These are phyloP conservation scores for Styela plicata DNA, from an alignment of 23 tunicate species.

Conservation along the genomic window DNA sequence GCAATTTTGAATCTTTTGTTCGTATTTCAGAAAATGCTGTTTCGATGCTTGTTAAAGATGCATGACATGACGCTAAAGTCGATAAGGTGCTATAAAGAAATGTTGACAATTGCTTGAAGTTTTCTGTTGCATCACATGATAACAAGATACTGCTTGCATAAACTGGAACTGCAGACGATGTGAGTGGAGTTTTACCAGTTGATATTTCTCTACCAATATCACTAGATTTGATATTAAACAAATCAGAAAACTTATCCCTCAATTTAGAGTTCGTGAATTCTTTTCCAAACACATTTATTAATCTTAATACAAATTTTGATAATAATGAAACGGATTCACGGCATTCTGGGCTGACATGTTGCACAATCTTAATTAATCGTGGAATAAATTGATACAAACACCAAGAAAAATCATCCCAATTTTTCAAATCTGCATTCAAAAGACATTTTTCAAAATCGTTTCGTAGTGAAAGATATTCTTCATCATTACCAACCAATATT, in stretches of 20 bases:
- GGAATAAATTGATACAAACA: slow-evolving; percentile 44
- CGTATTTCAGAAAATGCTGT: background rate
- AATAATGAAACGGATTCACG: slow-evolving; percentile 18
- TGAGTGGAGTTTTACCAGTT: slow-evolving; percentile 25
- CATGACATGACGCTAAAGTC: background rate
- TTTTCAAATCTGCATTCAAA: background rate
- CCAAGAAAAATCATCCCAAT: slow-evolving; percentile 32
- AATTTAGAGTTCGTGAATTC: slow-evolving; percentile 35
- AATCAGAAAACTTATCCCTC: background rate
- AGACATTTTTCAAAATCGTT: background rate
- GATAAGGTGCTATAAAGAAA: slow-evolving; percentile 5
- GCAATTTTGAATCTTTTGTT: slow-evolving; percentile 20
- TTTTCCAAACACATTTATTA: slow-evolving; percentile 44
- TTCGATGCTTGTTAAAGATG: slow-evolving; percentile 2
- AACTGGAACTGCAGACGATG: slow-evolving; percentile 50
- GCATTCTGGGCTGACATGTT: background rate
- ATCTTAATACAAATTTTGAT: slow-evolving; percentile 3
- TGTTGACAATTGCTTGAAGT: background rate
- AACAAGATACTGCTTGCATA: slow-evolving; percentile 46
- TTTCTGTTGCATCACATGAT: background rate
- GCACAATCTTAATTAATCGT: slow-evolving; percentile 28
- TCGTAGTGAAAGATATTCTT: background rate
- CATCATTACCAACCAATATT: background rate
- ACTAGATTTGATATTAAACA: slow-evolving; percentile 9
- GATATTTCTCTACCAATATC: background rate